Percentiles rank a stretch among this genome's conserved stretches.
phyloP scores from a whole-genome alignment of 2,113 vertebrate genomes.

The Neodontobutis hainanensis region DNA sequence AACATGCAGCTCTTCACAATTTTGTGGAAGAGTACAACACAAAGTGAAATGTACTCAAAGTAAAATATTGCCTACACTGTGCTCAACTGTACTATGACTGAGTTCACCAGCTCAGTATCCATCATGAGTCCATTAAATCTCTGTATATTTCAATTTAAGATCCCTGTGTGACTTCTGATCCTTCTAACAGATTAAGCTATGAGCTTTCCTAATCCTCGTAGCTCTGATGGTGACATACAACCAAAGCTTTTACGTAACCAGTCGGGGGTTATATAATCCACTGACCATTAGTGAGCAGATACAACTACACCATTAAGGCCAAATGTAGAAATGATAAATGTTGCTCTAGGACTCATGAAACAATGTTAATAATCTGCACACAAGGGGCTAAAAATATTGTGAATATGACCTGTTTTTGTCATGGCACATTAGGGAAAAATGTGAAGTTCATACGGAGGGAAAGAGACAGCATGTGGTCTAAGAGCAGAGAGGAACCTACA shows the following conservation, averaged over 20 bases:
- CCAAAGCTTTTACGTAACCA: constrained; percentile 45
- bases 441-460: not conserved
- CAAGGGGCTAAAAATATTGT: constrained; percentile 15
- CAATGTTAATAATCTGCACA: constrained; percentile 20
- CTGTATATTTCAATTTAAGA: not conserved
- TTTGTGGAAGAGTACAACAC: too few species aligned
- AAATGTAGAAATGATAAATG: constrained; percentile 16
- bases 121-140: not conserved
- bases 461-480: not conserved
- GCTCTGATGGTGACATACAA: constrained; percentile 27
- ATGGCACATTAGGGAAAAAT: constrained; percentile 16
- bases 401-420: constrained; percentile 10
- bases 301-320: constrained; percentile 14
- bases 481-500: not conserved
- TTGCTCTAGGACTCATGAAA: constrained; percentile 11
- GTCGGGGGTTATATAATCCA: constrained; percentile 36
- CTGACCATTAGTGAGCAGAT: constrained; percentile 21
- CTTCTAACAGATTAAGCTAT: constrained; percentile 24
- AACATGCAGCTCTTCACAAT: not conserved
- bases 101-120: not conserved
- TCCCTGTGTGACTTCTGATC: constrained; percentile 12
- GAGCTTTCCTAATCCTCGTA: constrained; percentile 44
- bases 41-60: too few species aligned
- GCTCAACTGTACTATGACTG: not conserved
- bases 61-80: too few species aligned